phyloP scores from a whole-genome alignment of 2,888 invertebrate species.

The Macrophya annulata region DNA sequence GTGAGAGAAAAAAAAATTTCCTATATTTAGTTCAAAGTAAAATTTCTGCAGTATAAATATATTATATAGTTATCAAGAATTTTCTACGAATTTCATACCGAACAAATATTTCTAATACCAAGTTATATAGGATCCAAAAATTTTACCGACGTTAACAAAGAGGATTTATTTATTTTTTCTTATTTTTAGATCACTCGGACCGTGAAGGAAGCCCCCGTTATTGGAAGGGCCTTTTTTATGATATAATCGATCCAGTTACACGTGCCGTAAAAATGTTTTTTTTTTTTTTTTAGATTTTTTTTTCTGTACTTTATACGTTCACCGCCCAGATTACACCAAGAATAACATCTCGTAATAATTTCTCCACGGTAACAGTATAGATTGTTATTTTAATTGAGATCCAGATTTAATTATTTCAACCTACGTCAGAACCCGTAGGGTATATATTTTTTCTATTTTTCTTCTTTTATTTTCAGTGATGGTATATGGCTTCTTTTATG shows the following conservation, averaged over 20 bases:
- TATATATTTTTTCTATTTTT: too few relatives aligned
- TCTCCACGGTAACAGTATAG: not conserved
- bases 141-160: not conserved
- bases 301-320: too few relatives aligned
- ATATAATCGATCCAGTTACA: conserved; percentile 45
- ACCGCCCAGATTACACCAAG: not conserved
- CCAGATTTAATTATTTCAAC: not conserved
- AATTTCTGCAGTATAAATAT: too few relatives aligned
- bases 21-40: not conserved
- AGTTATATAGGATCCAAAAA: not conserved
- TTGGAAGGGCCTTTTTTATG: conserved; percentile 29
- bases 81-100: not conserved
- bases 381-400: conserved; percentile 7
- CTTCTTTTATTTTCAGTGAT: not conserved
- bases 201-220: conserved; percentile 18
- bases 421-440: not conserved
- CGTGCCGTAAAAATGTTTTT: not conserved
- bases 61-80: not conserved
- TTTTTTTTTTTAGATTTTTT: too few relatives aligned
- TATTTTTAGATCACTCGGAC: not conserved
- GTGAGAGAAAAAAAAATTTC: not conserved
- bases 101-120: not conserved
- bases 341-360: conserved; percentile 4
- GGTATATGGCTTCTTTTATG: not conserved
- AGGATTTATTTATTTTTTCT: not conserved